Conservation (phyloP, 92 coral and sea anemone species). For the Actinernus sp. region DNA sequence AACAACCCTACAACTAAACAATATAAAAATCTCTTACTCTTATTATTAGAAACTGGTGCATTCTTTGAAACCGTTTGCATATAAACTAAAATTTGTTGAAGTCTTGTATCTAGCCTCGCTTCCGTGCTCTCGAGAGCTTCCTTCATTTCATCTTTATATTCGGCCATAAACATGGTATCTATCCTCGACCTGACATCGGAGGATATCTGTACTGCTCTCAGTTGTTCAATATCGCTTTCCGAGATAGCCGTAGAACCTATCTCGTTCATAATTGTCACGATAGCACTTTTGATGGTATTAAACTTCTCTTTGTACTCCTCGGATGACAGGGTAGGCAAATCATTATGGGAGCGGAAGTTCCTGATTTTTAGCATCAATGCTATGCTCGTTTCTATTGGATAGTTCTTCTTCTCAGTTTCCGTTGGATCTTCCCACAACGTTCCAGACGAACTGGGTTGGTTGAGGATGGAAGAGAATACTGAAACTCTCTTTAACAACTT, state of each 20-base stretch:
- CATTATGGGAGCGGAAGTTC: not conserved
- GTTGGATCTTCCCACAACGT: not conserved
- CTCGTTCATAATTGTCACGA: not conserved
- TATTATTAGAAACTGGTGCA: not conserved
- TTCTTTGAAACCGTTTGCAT: not conserved
- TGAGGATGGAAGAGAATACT: not conserved
- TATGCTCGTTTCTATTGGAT: not conserved
- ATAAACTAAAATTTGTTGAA: too few relatives aligned
- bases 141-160: not conserved
- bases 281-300: not conserved
- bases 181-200: not conserved
- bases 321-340: not conserved
- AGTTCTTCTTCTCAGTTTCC: not conserved
- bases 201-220: not conserved
- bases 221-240: not conserved
- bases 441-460: not conserved
- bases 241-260: not conserved
- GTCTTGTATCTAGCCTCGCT: too few relatives aligned
- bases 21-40: not conserved
- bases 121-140: too few relatives aligned
- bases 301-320: not conserved
- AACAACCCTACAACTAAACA: too few relatives aligned
- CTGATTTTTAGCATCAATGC: not conserved
- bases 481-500: not conserved
- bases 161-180: too few relatives aligned